phyloP scores from a whole-genome alignment of 1,140 invertebrate species.

The Mycetomoellerius zeteki region DNA sequence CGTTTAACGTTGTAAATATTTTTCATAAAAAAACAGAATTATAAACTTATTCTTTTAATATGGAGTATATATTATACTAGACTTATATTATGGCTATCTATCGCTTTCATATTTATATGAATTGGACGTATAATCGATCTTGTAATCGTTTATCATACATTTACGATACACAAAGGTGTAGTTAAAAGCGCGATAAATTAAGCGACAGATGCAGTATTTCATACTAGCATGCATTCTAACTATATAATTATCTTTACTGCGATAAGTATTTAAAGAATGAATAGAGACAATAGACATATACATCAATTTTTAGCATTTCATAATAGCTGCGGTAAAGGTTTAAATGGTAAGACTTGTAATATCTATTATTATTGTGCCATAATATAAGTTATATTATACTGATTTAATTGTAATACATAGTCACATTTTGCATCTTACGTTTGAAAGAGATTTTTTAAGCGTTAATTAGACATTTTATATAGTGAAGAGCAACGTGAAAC shows the following conservation, averaged over 20 bases:
- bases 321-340: not conserved
- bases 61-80: not conserved
- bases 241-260: conserved; percentile 21
- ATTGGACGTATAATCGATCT: conserved; percentile 65
- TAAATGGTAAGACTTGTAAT: conserved; percentile 8
- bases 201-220: conserved; percentile 24
- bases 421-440: not conserved
- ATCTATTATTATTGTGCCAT: conserved; percentile 17
- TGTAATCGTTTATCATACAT: conserved; percentile 62
- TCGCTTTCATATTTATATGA: conserved; percentile 58
- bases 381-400: conserved; percentile 4
- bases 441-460: not conserved
- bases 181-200: conserved; percentile 63
- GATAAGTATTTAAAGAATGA: conserved; percentile 10
- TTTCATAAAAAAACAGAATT: not conserved
- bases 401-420: conserved; percentile 22
- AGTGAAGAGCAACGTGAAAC: not conserved
- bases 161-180: conserved; percentile 61
- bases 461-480: conserved; percentile 6
- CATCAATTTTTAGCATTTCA: conserved; percentile 25
- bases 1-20: not conserved
- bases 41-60: not conserved
- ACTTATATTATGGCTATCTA: conserved; percentile 44
- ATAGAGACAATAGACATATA: conserved; percentile 18
- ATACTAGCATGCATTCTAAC: conserved; percentile 9